Percentiles rank a stretch among this genome's conserved stretches.
These are phyloP conservation scores for Drosophila flavopinicola DNA, from an alignment of 2,888 invertebrate genomes.

Conservation along the genomic window DNA sequence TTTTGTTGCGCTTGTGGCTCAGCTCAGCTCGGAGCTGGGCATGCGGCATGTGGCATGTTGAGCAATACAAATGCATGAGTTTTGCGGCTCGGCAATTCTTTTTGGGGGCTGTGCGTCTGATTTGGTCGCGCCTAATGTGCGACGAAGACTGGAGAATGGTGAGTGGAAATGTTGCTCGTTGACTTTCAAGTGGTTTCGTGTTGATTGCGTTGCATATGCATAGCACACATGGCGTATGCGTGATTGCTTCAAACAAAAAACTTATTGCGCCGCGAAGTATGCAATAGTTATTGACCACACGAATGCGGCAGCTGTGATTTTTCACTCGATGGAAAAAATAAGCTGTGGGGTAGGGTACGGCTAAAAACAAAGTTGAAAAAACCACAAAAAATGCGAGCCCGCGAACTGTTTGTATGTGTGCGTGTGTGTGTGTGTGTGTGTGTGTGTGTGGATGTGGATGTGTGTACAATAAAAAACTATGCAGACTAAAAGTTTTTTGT, in stretches of 20 bases:
- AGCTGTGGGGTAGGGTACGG: constrained; percentile 17
- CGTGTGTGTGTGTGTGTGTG: background rate
- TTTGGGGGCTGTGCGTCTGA: constrained; percentile 15
- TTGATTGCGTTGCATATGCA: constrained; percentile 64
- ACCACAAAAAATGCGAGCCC: constrained; percentile 46
- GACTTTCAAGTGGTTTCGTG: constrained; percentile 49
- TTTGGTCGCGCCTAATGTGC: constrained; percentile 55
- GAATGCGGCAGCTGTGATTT: constrained; percentile 40
- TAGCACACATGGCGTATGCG: constrained; percentile 54
- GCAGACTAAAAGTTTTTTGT: constrained; percentile 55
- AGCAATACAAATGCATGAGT: constrained; percentile 78
- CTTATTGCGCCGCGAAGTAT: constrained; percentile 51
- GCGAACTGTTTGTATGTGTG: background rate
- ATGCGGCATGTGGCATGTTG: constrained; percentile 28
- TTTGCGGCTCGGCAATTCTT: constrained; percentile 38
- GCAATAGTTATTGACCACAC: constrained; percentile 73
- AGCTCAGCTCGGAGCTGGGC: constrained; percentile 10
- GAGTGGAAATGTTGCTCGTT: constrained; percentile 54
- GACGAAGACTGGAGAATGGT: too few species aligned
- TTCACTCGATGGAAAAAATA: background rate
- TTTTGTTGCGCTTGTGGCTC: constrained; percentile 40
- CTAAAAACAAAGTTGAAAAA: constrained; percentile 33
- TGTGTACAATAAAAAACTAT: constrained; percentile 48
- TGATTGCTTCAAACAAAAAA: constrained; percentile 41
- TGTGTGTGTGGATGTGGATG: background rate